phyloP scores from a whole-genome alignment of 2,888 invertebrate species.

The Nemurella pictetii region DNA sequence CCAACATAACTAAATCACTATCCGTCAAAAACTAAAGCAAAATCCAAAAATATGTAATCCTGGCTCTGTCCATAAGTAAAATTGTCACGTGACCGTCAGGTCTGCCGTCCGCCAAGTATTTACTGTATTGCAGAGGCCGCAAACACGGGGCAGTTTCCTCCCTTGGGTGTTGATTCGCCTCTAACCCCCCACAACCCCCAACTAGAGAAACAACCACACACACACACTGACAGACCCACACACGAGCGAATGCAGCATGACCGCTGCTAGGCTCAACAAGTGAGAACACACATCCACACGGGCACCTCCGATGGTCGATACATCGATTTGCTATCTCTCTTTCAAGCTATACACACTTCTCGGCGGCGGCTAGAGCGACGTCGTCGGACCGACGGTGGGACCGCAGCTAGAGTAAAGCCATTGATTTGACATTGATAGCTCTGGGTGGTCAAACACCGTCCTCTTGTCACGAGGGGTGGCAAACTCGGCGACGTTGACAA shows the following conservation, averaged over 20 bases:
- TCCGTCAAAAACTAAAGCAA: no score
- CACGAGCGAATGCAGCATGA: not conserved
- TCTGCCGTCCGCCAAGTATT: not conserved
- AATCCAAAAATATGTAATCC: not conserved
- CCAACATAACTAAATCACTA: no score
- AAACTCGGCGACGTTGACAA: not conserved
- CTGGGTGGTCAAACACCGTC: slow-evolving; percentile 36
- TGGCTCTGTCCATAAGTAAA: not conserved
- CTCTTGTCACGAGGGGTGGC: slow-evolving; percentile 16
- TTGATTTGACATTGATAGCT: slow-evolving; percentile 42
- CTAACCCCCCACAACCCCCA: slow-evolving; percentile 24
- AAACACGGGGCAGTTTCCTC: slow-evolving; percentile 22
- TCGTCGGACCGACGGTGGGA: not conserved
- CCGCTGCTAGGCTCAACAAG: slow-evolving; percentile 37
- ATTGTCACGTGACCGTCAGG: not conserved
- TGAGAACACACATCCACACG: slow-evolving; percentile 35
- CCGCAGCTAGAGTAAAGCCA: slow-evolving; percentile 38
- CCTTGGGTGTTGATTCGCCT: not conserved
- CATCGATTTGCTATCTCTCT: slow-evolving; percentile 35
- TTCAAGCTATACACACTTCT: not conserved
- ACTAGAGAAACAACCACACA: slow-evolving; percentile 37
- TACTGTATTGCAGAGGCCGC: slow-evolving; percentile 8
- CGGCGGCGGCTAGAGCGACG: slow-evolving; percentile 2
- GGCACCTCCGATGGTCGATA: slow-evolving; percentile 33
- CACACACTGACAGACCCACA: no score